These are phyloP conservation scores for Ichneumon xanthorius DNA, from an alignment of 2,888 invertebrate genomes.

Conservation along the genomic window DNA sequence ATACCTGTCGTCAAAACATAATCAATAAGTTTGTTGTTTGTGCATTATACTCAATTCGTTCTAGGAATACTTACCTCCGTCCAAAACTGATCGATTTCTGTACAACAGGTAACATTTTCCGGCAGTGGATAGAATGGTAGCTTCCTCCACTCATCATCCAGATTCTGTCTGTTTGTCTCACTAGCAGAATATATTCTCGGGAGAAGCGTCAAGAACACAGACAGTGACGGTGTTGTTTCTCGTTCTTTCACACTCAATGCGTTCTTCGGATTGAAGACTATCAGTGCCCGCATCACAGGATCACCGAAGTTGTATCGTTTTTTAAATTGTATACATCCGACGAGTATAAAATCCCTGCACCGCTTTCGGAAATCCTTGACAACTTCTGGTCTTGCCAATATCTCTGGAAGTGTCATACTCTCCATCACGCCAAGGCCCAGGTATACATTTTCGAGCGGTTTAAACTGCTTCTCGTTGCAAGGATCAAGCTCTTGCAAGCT, in stretches of 20 bases:
- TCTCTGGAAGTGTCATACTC: conserved; percentile 51
- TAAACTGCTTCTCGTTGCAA: conserved; percentile 30
- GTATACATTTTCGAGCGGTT: conserved; percentile 61
- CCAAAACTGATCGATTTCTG: conserved; percentile 48
- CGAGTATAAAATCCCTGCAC: conserved; percentile 63
- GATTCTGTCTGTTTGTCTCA: conserved; percentile 21
- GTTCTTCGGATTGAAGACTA: neutral
- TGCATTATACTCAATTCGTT: neutral
- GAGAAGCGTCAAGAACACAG: conserved; percentile 28
- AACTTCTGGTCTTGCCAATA: conserved; percentile 9
- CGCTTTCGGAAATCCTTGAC: conserved; percentile 1
- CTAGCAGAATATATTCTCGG: conserved; percentile 26
- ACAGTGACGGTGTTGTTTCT: conserved; percentile 38
- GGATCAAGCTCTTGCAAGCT: conserved; percentile 57
- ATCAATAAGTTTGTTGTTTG: too few relatives aligned
- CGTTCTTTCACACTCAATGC: neutral
- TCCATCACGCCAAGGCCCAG: conserved; percentile 65
- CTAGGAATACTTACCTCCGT: neutral
- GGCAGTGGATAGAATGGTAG: conserved; percentile 45
- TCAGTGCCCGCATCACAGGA: neutral
- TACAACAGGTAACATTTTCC: conserved; percentile 9
- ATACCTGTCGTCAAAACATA: neutral
- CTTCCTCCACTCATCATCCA: conserved; percentile 56
- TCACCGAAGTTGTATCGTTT: neutral
- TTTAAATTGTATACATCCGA: neutral